These are phyloP conservation scores for Phylloscopus collybita DNA, from an alignment of 2,797 vertebrate species.

Conservation along the genomic window DNA sequence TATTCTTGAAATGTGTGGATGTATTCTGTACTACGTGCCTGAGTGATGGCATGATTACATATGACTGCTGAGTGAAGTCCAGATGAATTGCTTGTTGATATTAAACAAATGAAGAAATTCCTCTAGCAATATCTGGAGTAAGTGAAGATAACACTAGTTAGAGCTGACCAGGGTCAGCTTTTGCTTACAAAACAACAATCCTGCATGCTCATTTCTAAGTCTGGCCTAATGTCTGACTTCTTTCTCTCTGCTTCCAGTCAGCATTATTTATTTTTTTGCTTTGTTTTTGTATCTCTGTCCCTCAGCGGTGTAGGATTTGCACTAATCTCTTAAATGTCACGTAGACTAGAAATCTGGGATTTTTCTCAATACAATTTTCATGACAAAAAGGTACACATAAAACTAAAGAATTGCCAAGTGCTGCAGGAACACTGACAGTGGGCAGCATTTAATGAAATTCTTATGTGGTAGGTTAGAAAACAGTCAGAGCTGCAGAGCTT, in stretches of 20 bases:
- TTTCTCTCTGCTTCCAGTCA: background rate
- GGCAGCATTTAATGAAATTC: background rate
- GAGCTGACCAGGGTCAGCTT: background rate
- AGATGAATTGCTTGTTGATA: conserved; percentile 53
- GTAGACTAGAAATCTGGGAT: background rate
- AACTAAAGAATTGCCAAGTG: background rate
- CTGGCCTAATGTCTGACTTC: background rate
- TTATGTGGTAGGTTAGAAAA: background rate
- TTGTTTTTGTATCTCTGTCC: background rate
- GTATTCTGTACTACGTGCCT: background rate
- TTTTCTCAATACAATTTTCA: conserved; percentile 28
- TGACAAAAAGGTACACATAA: background rate
- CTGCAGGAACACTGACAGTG: background rate
- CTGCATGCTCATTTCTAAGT: background rate
- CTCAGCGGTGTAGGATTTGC: background rate
- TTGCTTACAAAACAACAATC: background rate
- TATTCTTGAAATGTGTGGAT: background rate
- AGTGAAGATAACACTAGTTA: conserved; percentile 2
- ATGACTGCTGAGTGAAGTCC: conserved; percentile 24
- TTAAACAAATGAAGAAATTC: conserved; percentile 57
- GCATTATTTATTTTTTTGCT: background rate
- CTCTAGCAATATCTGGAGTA: background rate
- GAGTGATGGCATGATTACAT: conserved; percentile 5
- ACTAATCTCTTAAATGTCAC: background rate
- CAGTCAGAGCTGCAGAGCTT: background rate